Percentiles rank a stretch among this genome's conserved stretches.
Conservation (phyloP, 2,797 vertebrate species). For the Netta rufina region DNA sequence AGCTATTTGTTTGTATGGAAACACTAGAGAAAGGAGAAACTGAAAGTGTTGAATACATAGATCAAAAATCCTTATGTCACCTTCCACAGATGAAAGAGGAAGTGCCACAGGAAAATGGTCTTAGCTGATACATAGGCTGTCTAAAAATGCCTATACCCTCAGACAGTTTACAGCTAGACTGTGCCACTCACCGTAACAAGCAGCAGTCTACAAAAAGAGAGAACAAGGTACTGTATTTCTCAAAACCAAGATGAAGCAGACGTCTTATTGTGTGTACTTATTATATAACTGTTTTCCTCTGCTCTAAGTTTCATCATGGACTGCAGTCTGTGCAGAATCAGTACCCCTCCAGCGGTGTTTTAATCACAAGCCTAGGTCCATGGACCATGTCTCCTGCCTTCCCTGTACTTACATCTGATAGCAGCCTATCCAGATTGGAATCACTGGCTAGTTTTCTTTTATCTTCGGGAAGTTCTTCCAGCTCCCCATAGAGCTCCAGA, state of each 20-base stretch:
- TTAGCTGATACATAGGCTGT: rapidly evolving
- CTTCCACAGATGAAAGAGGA: not conserved
- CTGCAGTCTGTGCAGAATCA: not conserved
- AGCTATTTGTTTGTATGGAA: not conserved
- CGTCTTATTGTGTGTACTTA: not conserved
- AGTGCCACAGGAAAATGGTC: rapidly evolving
- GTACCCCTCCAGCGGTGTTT: rapidly evolving
- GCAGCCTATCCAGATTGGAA: conserved; percentile 93
- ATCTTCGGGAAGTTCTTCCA: conserved; percentile 93
- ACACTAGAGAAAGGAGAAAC: not conserved
- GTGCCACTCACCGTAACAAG: not conserved
- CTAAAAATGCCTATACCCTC: not conserved
- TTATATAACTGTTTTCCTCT: not conserved
- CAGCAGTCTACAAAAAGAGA: not conserved
- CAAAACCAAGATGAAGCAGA: not conserved
- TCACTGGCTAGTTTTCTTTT: conserved; percentile 90
- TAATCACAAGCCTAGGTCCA: not conserved
- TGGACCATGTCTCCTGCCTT: not conserved
- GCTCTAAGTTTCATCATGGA: not conserved
- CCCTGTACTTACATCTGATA: conserved; percentile 87
- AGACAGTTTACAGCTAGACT: not conserved
- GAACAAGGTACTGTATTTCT: not conserved
- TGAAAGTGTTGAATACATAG: not conserved
- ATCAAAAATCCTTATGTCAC: not conserved
- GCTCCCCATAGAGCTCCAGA: conserved; percentile 93